Conservation (phyloP, 92 coral and sea anemone species). For the Parazoanthus swiftii region DNA sequence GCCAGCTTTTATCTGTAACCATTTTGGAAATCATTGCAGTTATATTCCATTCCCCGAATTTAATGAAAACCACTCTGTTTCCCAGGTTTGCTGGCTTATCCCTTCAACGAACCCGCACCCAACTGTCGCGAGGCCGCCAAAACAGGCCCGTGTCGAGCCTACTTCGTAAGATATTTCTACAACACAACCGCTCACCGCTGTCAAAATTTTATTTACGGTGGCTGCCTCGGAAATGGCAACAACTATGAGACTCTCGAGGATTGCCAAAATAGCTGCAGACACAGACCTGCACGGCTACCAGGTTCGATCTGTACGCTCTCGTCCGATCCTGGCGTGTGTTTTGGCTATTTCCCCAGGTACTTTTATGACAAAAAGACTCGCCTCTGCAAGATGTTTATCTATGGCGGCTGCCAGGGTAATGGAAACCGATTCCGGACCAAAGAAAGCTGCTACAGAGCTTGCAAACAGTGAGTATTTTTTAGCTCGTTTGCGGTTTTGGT, state of each 20-base stretch:
- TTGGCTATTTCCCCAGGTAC: neutral
- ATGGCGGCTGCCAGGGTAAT: constrained; percentile 14
- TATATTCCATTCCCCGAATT: too few relatives aligned
- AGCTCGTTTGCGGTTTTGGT: neutral
- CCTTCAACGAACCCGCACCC: neutral
- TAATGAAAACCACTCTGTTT: neutral
- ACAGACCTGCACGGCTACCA: neutral
- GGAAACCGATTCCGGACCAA: neutral
- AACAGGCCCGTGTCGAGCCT: constrained; percentile 21
- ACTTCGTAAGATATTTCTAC: constrained; percentile 6
- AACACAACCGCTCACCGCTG: neutral
- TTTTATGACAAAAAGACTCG: neutral
- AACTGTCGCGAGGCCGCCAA: constrained; percentile 13
- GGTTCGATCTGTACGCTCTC: neutral
- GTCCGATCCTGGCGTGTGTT: neutral
- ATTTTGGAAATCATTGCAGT: too few relatives aligned
- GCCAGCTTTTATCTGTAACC: too few relatives aligned
- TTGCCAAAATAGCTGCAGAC: neutral
- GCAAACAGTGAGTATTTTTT: neutral
- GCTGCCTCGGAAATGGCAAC: constrained; percentile 18
- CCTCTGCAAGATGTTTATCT: constrained; percentile 14
- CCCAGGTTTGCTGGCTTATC: neutral
- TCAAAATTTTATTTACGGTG: neutral
- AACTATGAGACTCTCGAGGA: neutral
- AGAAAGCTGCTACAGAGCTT: neutral